Percentiles rank a stretch among this genome's conserved stretches.
phyloP scores from a whole-genome alignment of 1,140 invertebrate genomes.

The Cylas formicarius region DNA sequence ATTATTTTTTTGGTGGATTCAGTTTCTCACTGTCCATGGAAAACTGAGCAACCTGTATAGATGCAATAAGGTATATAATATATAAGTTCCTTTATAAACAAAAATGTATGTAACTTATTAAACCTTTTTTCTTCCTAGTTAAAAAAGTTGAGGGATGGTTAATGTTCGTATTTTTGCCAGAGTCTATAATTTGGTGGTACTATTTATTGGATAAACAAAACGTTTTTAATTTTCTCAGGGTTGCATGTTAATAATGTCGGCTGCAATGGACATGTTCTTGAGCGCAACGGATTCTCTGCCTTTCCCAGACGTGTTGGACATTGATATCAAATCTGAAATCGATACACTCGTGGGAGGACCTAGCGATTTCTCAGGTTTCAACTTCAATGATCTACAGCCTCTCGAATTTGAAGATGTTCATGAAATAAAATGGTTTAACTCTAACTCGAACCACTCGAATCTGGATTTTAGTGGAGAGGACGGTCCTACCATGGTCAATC shows the following conservation, averaged over 20 bases:
- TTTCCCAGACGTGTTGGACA: slow-evolving; percentile 63
- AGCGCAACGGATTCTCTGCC: slow-evolving; percentile 50
- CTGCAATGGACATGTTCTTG: slow-evolving; percentile 50
- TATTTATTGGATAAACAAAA: too few species aligned
- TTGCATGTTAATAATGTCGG: slow-evolving; percentile 34
- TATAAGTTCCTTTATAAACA: too few species aligned
- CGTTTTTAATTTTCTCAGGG: too few species aligned
- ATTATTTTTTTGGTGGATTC: too few species aligned
- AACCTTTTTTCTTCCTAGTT: too few species aligned
- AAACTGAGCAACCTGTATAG: too few species aligned
- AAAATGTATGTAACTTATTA: too few species aligned
- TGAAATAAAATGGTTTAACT: slow-evolving; percentile 47
- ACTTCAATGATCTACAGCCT: slow-evolving; percentile 58
- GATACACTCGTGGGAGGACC: slow-evolving; percentile 64
- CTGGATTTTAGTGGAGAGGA: slow-evolving; percentile 66
- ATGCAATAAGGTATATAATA: too few species aligned
- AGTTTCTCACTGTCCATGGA: too few species aligned
- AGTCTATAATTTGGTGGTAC: too few species aligned
- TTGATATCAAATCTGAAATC: slow-evolving; percentile 75
- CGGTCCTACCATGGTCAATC: slow-evolving; percentile 70
- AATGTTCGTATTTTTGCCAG: too few species aligned
- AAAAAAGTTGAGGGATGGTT: too few species aligned
- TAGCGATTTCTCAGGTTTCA: slow-evolving; percentile 53
- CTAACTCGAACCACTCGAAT: slow-evolving; percentile 53
- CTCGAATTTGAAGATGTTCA: slow-evolving; percentile 57